phyloP scores from a whole-genome alignment of 2,113 vertebrate species.

The Brienomyrus brachyistius region DNA sequence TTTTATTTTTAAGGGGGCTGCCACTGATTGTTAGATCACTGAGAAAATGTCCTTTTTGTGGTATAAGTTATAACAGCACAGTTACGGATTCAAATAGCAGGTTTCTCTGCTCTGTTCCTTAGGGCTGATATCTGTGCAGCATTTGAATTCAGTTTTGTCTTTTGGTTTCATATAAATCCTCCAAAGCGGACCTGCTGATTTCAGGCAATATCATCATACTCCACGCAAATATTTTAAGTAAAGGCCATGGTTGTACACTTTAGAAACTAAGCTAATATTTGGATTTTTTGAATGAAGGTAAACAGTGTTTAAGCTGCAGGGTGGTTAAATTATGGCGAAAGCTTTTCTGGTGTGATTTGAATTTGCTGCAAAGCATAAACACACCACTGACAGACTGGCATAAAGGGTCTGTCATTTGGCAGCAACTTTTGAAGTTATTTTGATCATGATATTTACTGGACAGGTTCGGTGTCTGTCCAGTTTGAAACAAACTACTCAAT shows the following conservation, averaged over 20 bases:
- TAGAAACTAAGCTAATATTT: neutral
- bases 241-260: neutral
- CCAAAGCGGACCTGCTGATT: neutral
- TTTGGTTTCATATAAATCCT: neutral
- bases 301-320: neutral
- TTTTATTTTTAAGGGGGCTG: neutral
- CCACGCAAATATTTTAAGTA: neutral
- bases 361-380: neutral
- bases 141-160: neutral
- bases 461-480: neutral
- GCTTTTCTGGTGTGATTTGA: neutral
- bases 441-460: neutral
- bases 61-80: neutral
- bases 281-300: neutral
- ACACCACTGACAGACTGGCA: neutral
- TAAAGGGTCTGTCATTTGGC: neutral
- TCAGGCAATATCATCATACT: neutral
- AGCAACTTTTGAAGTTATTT: neutral
- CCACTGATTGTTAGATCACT: neutral
- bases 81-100: neutral
- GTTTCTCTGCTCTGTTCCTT: neutral
- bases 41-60: neutral
- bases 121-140: neutral
- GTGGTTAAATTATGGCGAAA: neutral
- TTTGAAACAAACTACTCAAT: neutral